A percentile compares a stretch with the other conserved stretches of the same genome.
These are phyloP conservation scores for Morone saxatilis DNA, from an alignment of 2,113 vertebrate species.

Conservation along the genomic window DNA sequence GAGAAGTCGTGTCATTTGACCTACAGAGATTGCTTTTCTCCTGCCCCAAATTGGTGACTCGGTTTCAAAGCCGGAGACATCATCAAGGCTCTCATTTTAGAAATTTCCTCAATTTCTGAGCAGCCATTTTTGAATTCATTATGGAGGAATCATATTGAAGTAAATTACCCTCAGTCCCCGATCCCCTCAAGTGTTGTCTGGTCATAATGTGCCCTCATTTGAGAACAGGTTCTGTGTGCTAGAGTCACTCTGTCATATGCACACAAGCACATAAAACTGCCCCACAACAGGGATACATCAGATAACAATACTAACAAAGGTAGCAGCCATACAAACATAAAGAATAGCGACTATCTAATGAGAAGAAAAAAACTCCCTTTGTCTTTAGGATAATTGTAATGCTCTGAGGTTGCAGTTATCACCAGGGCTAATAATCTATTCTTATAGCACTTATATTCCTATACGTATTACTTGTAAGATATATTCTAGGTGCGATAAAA, in stretches of 20 bases:
- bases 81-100: conserved; percentile 40
- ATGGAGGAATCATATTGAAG: conserved; percentile 30
- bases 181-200: conserved; percentile 51
- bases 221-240: conserved; percentile 27
- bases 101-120: conserved; percentile 34
- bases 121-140: conserved; percentile 53
- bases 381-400: background rate
- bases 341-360: background rate
- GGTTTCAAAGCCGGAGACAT: conserved; percentile 25
- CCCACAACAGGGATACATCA: background rate
- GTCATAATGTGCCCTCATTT: conserved; percentile 53
- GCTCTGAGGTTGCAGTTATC: background rate
- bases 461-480: background rate
- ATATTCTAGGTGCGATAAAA: background rate
- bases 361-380: background rate
- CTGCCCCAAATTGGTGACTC: conserved; percentile 14
- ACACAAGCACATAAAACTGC: conserved; percentile 19
- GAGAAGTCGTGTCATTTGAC: conserved; percentile 11
- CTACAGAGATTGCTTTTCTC: conserved; percentile 21
- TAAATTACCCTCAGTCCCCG: conserved; percentile 44
- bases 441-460: background rate
- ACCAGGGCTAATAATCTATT: background rate
- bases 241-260: conserved; percentile 18
- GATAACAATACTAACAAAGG: conserved; percentile 28
- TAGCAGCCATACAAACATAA: conserved; percentile 3